Conservation (phyloP, 1,140 invertebrate genomes). For the Pseudachorutes palmiensis region DNA sequence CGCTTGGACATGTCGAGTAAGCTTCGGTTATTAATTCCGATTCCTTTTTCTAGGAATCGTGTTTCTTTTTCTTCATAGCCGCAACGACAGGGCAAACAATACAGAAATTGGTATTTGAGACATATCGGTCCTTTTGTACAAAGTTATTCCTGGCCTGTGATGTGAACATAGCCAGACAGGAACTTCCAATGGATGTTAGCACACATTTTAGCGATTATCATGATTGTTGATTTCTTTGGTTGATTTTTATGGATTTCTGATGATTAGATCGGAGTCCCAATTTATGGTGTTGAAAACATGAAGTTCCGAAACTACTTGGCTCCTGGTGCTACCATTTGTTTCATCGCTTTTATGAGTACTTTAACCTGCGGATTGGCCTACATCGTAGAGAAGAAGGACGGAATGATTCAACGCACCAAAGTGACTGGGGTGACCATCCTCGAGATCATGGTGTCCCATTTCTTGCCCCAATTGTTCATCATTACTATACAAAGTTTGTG, state of each 20-base stretch:
- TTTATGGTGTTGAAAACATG: slow-evolving; percentile 69
- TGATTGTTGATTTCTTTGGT: no score
- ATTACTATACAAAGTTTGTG: background rate
- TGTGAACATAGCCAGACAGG: slow-evolving; percentile 48
- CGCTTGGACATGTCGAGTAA: slow-evolving; percentile 65
- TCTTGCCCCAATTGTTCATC: background rate
- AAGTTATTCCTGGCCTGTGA: slow-evolving; percentile 52
- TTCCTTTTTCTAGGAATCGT: slow-evolving; percentile 11
- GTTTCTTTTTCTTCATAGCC: slow-evolving; percentile 55
- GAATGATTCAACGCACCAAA: slow-evolving; percentile 5
- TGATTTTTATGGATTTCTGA: no score
- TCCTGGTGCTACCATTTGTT: background rate
- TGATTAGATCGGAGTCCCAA: slow-evolving; percentile 63
- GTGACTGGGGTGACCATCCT: slow-evolving; percentile 4
- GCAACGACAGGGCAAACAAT: slow-evolving; percentile 56
- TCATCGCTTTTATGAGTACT: background rate
- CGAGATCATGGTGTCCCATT: slow-evolving; percentile 10
- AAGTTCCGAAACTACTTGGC: background rate
- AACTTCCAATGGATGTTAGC: slow-evolving; percentile 35
- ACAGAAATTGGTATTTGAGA: slow-evolving; percentile 53
- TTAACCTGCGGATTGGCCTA: background rate
- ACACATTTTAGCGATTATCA: no score
- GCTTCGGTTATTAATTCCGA: slow-evolving; percentile 27
- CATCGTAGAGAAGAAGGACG: slow-evolving; percentile 14
- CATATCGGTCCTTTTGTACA: slow-evolving; percentile 53